A percentile compares a stretch with the other conserved stretches of the same genome.
phyloP scores from a whole-genome alignment of 2,797 vertebrate species.

The Macrochelys suwanniensis region DNA sequence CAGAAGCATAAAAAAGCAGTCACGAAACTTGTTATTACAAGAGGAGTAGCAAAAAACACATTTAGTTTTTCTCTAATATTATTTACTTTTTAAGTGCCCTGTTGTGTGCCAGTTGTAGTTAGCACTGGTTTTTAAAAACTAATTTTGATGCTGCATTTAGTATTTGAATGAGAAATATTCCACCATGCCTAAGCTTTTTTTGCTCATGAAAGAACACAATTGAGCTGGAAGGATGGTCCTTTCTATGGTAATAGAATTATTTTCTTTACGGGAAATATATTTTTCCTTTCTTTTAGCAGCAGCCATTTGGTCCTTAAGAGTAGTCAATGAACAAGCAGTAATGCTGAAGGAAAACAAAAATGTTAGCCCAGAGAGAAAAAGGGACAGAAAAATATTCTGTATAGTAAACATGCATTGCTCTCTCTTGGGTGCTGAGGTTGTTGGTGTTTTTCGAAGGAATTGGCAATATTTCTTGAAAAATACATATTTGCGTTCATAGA shows the following conservation, averaged over 20 bases:
- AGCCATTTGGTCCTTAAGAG: neutral
- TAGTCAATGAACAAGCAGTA: neutral
- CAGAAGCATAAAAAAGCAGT: neutral
- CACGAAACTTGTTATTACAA: neutral
- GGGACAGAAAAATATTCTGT: neutral
- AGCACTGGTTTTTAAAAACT: conserved; percentile 24
- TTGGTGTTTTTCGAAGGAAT: neutral
- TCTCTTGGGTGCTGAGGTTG: neutral
- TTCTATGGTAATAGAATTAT: conserved; percentile 43
- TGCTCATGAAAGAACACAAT: conserved; percentile 63
- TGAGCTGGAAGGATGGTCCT: conserved; percentile 54
- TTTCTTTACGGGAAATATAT: conserved; percentile 42
- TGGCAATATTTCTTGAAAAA: neutral
- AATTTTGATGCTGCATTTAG: conserved; percentile 61
- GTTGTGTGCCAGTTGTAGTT: neutral
- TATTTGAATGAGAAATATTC: conserved; percentile 50
- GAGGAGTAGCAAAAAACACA: neutral
- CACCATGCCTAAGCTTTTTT: conserved; percentile 57
- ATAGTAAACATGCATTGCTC: neutral
- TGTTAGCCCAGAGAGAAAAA: neutral
- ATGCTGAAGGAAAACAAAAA: neutral
- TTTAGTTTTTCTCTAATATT: neutral
- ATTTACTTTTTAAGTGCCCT: neutral
- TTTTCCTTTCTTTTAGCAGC: conserved; percentile 42
- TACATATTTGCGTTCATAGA: neutral